Base-by-base conservation (phyloP, 2,797 vertebrate species). In the Sebastes jordani region DNA sequence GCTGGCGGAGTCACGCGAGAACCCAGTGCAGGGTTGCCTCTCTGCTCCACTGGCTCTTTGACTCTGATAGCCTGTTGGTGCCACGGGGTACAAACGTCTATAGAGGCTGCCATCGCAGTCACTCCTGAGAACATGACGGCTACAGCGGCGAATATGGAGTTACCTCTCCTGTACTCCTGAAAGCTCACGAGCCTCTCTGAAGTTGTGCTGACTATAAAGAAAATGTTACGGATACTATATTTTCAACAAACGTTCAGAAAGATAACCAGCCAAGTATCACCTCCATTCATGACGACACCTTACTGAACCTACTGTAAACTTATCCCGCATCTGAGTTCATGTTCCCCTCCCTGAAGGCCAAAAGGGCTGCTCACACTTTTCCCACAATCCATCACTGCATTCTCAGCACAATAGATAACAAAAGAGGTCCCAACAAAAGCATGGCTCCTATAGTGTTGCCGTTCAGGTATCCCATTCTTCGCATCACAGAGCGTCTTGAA, bases 1-100 rank as follows among this genome's bases (percentile, higher is more conserved):
- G 95, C 86, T 95, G 89, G 63, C n/a, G 69, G 81, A 90, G 83
- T 95, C 91, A 91, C 95, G 91, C 74, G 88, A 90, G 87, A 94
- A 56, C 71, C 69, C 13, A 79, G 75, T 56, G 85, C 82, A 59
- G 82, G 68, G 85, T 80, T 72, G 80, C 86, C 73, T 91, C 87
- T 92, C 89, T 91, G 89, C 89, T 93, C 85, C 63, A 93, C 89
- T 93, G 86, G 86, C 90, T 93, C 86, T 91, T 83, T 94, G 93
- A 95, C 91, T 92, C 91, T 87, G 92, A 95, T 92, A 90, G 89
- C 88, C 72, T 71, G 88, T 83, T 67, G 89, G 84, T 86, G 91
- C 93, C 92, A 92, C 85, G 63, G 92, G 93, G 90, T 89, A 85
- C 82, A 78, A 92, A 90, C 63, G 68, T 91, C 82, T 83, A 87